phyloP scores from a whole-genome alignment of 1,140 invertebrate genomes.

The Harpegnathos saltator region DNA sequence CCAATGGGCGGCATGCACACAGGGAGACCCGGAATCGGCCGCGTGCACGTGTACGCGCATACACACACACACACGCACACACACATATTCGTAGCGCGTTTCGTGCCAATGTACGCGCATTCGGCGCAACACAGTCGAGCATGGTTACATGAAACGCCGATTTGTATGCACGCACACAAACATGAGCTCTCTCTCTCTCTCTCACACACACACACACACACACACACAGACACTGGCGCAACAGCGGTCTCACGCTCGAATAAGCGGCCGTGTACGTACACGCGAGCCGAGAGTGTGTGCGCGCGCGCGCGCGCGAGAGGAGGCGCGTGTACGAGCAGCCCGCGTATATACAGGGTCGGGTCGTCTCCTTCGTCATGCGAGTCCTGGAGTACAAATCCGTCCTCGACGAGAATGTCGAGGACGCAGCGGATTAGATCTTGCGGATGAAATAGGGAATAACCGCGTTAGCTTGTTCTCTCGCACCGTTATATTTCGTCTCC shows the following conservation, averaged over 20 bases:
- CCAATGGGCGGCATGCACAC: conserved; percentile 34
- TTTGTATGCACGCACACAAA: conserved; percentile 25
- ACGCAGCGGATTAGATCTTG: too few relatives aligned
- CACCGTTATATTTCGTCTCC: too few relatives aligned
- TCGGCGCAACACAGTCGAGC: conserved; percentile 51
- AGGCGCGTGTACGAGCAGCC: not conserved
- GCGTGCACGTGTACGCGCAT: too few relatives aligned
- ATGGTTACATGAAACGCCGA: conserved; percentile 49
- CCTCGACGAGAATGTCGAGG: not conserved
- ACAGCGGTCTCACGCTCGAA: conserved; percentile 42
- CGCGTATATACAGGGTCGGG: not conserved
- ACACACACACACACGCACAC: too few relatives aligned
- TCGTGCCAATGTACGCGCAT: conserved; percentile 63
- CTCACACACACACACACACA: too few relatives aligned
- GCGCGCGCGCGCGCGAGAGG: not conserved
- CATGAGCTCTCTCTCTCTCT: not conserved
- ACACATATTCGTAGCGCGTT: conserved; percentile 5
- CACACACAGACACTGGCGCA: not conserved
- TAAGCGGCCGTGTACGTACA: conserved; percentile 26
- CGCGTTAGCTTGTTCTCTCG: too few relatives aligned
- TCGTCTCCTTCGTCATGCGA: not conserved
- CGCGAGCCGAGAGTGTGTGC: not conserved
- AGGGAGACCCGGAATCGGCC: not conserved
- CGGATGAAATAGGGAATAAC: too few relatives aligned
- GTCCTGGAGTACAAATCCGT: not conserved